Percentiles rank a stretch among this genome's conserved stretches.
Evolutionary conservation across 1,140 invertebrate genomes (phyloP).

Genomic region (Popillia japonica): DNA sequence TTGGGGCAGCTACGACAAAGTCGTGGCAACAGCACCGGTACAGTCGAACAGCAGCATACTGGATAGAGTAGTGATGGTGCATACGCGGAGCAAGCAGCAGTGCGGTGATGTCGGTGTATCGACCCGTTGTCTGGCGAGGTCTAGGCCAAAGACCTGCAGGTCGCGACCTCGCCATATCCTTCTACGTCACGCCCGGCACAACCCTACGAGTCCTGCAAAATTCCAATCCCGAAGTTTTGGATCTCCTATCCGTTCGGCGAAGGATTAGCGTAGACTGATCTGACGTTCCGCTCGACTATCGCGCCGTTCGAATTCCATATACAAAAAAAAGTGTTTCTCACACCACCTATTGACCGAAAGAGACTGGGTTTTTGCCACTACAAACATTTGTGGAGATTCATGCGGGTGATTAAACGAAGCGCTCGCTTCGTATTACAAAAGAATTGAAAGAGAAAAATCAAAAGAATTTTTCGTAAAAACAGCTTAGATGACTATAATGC

Average conservation of each 20-base stretch:
- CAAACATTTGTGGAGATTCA: not conserved
- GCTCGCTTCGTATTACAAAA: not conserved
- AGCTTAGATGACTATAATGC: not conserved
- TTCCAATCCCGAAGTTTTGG: conserved; percentile 3
- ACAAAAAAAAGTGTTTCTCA: not conserved
- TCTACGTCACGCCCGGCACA: conserved; percentile 34
- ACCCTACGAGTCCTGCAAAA: conserved; percentile 27
- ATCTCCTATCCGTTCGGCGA: not conserved
- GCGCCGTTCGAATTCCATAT: conserved; percentile 1
- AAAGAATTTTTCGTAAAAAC: not conserved
- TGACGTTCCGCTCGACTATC: not conserved
- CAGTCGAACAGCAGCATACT: conserved; percentile 21
- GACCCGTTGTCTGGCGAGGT: conserved; percentile 49
- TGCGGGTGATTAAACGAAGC: not conserved
- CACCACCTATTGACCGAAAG: conserved; percentile 10
- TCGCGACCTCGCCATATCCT: conserved; percentile 50
- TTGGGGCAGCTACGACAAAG: not conserved
- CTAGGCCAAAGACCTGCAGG: conserved; percentile 56
- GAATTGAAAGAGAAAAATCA: not conserved
- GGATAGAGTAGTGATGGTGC: conserved; percentile 10
- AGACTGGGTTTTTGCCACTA: not conserved
- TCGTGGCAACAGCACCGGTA: conserved; percentile 21
- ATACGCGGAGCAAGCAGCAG: conserved; percentile 41
- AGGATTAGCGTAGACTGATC: conserved; percentile 24
- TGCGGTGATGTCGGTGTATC: conserved; percentile 49